A percentile compares a stretch with the other conserved stretches of the same genome.
phyloP scores from a whole-genome alignment of 2,113 vertebrate genomes.

The Castor canadensis region DNA sequence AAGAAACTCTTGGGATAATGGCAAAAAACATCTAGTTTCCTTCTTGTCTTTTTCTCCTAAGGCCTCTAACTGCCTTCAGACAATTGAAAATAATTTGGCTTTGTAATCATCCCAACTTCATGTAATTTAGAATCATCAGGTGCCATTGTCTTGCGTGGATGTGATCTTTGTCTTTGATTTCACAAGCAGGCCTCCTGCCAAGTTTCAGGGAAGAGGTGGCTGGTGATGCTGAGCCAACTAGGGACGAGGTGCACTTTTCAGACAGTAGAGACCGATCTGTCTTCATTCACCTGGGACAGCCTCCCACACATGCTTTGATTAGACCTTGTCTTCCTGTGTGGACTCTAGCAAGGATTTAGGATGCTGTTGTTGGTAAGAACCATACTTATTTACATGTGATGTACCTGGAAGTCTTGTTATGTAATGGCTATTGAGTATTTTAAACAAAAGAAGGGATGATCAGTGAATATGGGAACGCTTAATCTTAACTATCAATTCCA shows the following conservation, averaged over 20 bases:
- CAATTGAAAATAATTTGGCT: background rate
- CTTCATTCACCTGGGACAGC: background rate
- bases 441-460: background rate
- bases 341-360: background rate
- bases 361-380: background rate
- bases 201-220: background rate
- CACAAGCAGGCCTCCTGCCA: background rate
- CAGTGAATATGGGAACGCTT: background rate
- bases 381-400: background rate
- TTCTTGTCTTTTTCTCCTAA: background rate
- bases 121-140: background rate
- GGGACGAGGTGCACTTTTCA: background rate
- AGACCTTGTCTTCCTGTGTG: background rate
- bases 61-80: background rate
- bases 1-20: background rate
- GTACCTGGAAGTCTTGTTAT: background rate
- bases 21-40: background rate
- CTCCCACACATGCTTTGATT: background rate
- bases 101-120: background rate
- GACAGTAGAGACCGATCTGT: background rate
- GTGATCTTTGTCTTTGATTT: slow-evolving; percentile 27
- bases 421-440: background rate
- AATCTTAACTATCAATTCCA: background rate
- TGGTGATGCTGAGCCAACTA: background rate
- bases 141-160: background rate